phyloP scores from a whole-genome alignment of 2,888 invertebrate genomes.

The Brachynemurus nebulosus region DNA sequence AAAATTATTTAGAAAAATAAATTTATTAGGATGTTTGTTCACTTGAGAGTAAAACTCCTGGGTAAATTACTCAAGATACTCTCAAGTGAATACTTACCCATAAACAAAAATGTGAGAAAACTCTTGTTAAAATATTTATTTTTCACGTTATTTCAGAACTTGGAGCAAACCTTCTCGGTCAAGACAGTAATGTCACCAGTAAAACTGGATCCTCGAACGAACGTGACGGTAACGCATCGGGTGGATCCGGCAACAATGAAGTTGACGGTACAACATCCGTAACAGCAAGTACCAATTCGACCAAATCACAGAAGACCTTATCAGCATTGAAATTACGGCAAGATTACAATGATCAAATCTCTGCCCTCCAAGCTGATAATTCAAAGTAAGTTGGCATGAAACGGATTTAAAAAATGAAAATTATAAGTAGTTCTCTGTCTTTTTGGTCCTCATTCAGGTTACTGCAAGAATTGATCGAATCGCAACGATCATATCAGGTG shows the following conservation, averaged over 20 bases:
- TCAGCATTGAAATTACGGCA: slow-evolving; percentile 26
- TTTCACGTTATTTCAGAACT: slow-evolving; percentile 42
- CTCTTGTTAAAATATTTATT: slow-evolving; percentile 7
- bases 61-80: no score
- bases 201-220: slow-evolving; percentile 28
- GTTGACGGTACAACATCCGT: slow-evolving; percentile 40
- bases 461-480: slow-evolving; percentile 60
- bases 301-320: slow-evolving; percentile 41
- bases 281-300: slow-evolving; percentile 47
- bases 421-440: no score
- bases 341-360: slow-evolving; percentile 35
- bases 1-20: no score
- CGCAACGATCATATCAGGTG: slow-evolving; percentile 57
- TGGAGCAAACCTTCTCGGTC: slow-evolving; percentile 73
- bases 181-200: slow-evolving; percentile 28
- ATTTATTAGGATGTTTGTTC: no score
- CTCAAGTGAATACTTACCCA: no score
- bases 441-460: slow-evolving; percentile 33
- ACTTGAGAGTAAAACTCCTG: no score
- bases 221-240: slow-evolving; percentile 21
- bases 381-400: slow-evolving; percentile 25
- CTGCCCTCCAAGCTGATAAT: slow-evolving; percentile 32
- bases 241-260: slow-evolving; percentile 15
- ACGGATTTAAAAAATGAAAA: no score
- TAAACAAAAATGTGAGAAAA: not conserved